These are phyloP conservation scores for Diplodus sargus DNA, from an alignment of 2,797 vertebrate species.

Conservation along the genomic window DNA sequence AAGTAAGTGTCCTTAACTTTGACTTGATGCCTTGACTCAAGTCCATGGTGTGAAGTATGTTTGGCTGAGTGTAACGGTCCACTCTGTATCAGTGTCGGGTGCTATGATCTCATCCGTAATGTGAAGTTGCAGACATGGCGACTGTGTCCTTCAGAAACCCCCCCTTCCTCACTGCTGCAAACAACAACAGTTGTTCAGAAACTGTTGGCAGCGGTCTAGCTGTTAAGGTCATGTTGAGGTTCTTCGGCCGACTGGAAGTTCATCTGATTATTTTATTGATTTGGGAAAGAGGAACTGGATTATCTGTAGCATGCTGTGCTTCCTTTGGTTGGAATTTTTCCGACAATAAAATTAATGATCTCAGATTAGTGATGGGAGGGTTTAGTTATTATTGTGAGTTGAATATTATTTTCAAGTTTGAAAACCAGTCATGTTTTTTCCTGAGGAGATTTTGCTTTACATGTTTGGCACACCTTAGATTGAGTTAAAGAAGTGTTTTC, in stretches of 20 bases:
- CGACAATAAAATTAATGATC: neutral
- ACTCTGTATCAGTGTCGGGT: slow-evolving; percentile 25
- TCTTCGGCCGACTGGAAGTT: slow-evolving; percentile 28
- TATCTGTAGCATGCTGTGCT: neutral
- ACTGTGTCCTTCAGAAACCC: slow-evolving; percentile 64
- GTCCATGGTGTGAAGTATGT: slow-evolving; percentile 31
- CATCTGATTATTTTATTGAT: slow-evolving; percentile 2
- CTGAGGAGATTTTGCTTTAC: neutral
- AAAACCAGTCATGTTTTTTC: neutral
- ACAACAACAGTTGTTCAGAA: slow-evolving; percentile 55
- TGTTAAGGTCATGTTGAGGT: slow-evolving; percentile 53
- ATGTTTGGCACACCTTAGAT: neutral
- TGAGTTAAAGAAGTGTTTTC: neutral
- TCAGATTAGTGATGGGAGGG: neutral
- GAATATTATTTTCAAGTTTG: neutral
- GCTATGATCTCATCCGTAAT: slow-evolving; percentile 72
- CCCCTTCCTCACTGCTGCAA: slow-evolving; percentile 14
- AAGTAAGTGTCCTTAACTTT: neutral
- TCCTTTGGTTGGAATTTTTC: neutral
- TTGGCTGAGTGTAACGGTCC: slow-evolving; percentile 28
- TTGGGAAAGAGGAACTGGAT: neutral
- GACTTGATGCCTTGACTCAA: neutral
- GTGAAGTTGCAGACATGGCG: slow-evolving; percentile 69
- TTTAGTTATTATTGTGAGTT: neutral
- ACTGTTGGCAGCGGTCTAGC: slow-evolving; percentile 23